Percentiles rank a stretch among this genome's conserved stretches.
These are phyloP conservation scores for Mionectes olivaceus DNA, from an alignment of 2,797 vertebrate species.

Conservation along the genomic window DNA sequence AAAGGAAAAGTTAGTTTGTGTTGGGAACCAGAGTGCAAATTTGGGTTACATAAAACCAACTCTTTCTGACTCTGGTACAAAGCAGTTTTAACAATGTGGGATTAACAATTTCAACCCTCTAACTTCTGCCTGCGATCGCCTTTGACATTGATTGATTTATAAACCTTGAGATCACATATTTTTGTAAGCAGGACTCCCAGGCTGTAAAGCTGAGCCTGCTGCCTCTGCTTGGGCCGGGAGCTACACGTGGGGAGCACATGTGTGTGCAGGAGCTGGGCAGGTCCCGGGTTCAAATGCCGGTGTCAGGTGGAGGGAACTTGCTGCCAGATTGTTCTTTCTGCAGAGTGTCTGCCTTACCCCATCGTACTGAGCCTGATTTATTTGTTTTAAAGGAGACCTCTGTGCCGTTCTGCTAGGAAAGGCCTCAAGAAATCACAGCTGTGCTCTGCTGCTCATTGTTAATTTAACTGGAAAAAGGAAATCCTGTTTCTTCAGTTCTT, in stretches of 20 bases:
- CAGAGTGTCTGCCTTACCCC: background rate
- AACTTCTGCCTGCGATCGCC: constrained; percentile 56
- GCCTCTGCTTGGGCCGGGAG: background rate
- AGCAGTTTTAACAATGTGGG: constrained; percentile 16
- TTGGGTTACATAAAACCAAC: background rate
- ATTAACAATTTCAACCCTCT: constrained; percentile 36
- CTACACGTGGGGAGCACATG: constrained; percentile 36
- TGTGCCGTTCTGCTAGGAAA: background rate
- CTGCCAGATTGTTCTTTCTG: background rate
- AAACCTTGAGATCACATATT: constrained; percentile 44
- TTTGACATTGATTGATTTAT: constrained; percentile 38
- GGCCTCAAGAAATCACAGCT: background rate
- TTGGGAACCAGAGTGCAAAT: background rate
- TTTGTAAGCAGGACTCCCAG: constrained; percentile 31
- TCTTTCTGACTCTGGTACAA: constrained; percentile 20
- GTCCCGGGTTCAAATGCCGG: background rate
- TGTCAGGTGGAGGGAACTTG: background rate
- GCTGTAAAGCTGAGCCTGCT: constrained; percentile 17
- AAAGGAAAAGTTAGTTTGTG: constrained; percentile 50
- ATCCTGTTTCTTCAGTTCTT: background rate
- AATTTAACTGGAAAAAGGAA: constrained; percentile 9
- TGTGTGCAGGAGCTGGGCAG: background rate
- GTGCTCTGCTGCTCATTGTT: background rate
- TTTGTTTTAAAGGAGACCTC: background rate
- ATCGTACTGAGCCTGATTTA: background rate